Percentiles rank a stretch among this genome's conserved stretches.
Evolutionary conservation across 2,888 invertebrate species (phyloP).

Genomic region (Lacanobia wlatinum): DNA sequence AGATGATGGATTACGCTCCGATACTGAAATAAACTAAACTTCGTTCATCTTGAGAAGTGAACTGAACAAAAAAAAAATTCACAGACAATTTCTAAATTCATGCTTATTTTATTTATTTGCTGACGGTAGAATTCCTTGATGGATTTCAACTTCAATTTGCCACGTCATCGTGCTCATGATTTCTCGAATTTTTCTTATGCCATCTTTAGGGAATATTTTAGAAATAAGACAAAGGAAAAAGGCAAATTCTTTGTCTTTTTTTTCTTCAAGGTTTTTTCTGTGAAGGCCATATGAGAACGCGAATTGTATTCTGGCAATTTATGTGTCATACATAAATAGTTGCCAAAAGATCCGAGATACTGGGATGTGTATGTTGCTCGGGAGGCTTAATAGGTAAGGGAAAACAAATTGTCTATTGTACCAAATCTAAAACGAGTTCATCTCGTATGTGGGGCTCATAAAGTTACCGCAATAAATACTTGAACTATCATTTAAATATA

Average conservation of each 20-base stretch:
- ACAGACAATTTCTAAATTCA: not conserved
- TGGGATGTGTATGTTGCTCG: not conserved
- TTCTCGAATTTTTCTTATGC: not conserved
- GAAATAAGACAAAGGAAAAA: constrained; percentile 32
- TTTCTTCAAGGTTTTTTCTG: constrained; percentile 12
- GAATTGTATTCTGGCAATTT: constrained; percentile 25
- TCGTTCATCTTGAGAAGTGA: not conserved
- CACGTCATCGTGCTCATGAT: constrained; percentile 15
- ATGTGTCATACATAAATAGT: constrained; percentile 30
- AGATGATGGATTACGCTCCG: constrained; percentile 18
- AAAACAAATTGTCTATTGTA: constrained; percentile 7
- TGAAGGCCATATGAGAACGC: constrained; percentile 8
- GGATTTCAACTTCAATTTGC: constrained; percentile 33
- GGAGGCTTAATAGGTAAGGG: not conserved
- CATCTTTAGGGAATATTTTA: constrained; percentile 23
- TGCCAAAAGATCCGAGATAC: constrained; percentile 44
- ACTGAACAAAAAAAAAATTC: not conserved
- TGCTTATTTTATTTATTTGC: constrained; percentile 15
- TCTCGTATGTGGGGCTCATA: not conserved
- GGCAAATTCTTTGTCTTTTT: constrained; percentile 11
- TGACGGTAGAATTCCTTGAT: constrained; percentile 18
- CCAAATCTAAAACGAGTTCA: not conserved
- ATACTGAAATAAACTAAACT: constrained; percentile 7
- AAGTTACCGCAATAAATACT: not conserved
- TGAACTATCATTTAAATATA: not conserved